Base-by-base conservation (phyloP, 2,888 invertebrate genomes). In the Blera fallax region DNA sequence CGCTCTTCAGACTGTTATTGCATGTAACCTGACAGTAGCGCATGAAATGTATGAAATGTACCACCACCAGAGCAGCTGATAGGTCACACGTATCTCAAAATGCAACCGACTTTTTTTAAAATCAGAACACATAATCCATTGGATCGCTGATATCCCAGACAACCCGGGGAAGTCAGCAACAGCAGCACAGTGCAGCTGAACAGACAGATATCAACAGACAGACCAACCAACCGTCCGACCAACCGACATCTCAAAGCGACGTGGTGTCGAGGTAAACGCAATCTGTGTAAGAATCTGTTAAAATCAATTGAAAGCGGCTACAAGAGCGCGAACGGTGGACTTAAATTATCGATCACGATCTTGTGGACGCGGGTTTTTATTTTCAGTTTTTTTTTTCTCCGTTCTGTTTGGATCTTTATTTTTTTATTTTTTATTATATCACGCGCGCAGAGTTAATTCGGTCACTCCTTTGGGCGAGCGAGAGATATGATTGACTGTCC, bases 271-370 rank as follows among this genome's bases (percentile, higher is more conserved):
- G 67, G 65, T 40, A 60, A 85, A 85, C 72, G 72, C 67, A 81
- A 85, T 85, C 85, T 85, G 81, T 81, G 80, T 60, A 81, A 77
- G 32, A 81, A 85, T 85, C 85, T 81, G 62, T 81, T 77, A 85
- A 85, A 85, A 85, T 85, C 85, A 85, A 85, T 85, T 77, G 81
- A 60, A 85, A 65, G 77, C 50, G 70, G 72, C 85, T 77, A 65
- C 65, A 72, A 72, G 76, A 76, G 60, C 81, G 72, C 72, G 70
- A 72, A 76, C 76, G 65, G 76, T 85, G 65, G 65, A 85, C 76
- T 72, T 81, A 81, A 85, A 76, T 85, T 85, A 85, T 85, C 85
- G 85, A 85, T 81, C 85, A 85, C 85, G 85, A 85, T 85, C 77
- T 77, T 54, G 52, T 45, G 60, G 48, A 85, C 65, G 70, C 65